A percentile compares a stretch with the other conserved stretches of the same genome.
These are phyloP conservation scores for Tanytarsus gracilentus DNA, from an alignment of 2,888 invertebrate genomes.

Conservation along the genomic window DNA sequence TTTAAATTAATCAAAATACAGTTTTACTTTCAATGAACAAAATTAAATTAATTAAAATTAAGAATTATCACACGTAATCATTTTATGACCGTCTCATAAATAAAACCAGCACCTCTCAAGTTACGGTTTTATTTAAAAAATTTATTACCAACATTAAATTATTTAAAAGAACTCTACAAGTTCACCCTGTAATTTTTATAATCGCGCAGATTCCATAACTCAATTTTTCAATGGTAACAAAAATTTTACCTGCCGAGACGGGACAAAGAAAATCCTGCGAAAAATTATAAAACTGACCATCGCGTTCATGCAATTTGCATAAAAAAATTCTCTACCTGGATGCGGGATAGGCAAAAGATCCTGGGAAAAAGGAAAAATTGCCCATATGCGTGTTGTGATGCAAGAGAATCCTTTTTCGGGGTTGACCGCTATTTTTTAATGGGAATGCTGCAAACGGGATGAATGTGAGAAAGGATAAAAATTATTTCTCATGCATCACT, in stretches of 20 bases:
- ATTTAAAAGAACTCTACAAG: neutral
- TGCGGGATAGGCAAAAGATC: neutral
- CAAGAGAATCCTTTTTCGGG: neutral
- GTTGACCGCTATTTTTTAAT: constrained; percentile 18
- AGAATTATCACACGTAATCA: too few species aligned
- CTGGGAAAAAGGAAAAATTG: constrained; percentile 12
- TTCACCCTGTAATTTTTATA: neutral
- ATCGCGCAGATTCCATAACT: neutral
- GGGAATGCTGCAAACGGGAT: neutral
- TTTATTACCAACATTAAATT: neutral
- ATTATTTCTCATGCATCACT: constrained; percentile 21
- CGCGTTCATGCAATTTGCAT: constrained; percentile 24
- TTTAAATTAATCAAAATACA: too few species aligned
- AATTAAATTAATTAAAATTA: too few species aligned
- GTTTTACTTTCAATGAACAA: too few species aligned
- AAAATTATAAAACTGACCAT: constrained; percentile 15
- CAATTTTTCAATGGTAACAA: neutral
- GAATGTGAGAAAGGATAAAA: neutral
- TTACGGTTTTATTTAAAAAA: too few species aligned
- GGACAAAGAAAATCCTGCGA: constrained; percentile 7
- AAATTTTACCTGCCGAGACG: constrained; percentile 1
- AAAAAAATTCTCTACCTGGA: constrained; percentile 8
- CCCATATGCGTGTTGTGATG: constrained; percentile 4
- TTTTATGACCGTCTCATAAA: too few species aligned
- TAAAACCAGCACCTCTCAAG: too few species aligned